A percentile compares a stretch with the other conserved stretches of the same genome.
Conservation (phyloP, 2,113 vertebrate genomes). For the Raja brachyura region DNA sequence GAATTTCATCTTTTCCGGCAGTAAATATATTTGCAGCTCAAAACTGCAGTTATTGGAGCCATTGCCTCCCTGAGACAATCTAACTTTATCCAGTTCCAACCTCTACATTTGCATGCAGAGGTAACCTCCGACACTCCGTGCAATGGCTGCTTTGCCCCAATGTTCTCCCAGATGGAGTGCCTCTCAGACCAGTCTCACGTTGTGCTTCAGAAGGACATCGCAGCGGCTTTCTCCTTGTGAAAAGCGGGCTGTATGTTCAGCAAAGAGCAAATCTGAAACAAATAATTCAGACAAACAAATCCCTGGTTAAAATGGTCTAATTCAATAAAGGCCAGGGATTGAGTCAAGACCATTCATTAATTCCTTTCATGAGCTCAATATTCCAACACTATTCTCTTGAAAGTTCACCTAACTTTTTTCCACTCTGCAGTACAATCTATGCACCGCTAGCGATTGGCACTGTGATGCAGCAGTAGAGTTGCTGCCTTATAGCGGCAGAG, state of each 20-base stretch:
- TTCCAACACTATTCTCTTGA: not conserved
- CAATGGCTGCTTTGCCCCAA: no score
- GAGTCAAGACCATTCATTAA: no score
- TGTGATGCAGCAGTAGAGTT: no score
- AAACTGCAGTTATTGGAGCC: not conserved
- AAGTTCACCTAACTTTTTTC: not conserved
- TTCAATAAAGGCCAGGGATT: no score
- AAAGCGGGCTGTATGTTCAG: conserved; percentile 60
- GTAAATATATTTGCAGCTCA: no score
- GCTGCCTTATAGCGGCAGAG: no score
- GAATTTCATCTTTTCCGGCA: not conserved
- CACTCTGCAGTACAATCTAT: not conserved
- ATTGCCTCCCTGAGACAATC: not conserved
- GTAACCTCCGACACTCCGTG: not conserved
- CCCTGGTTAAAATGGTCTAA: no score
- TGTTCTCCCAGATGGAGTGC: not conserved
- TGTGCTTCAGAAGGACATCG: conserved; percentile 55
- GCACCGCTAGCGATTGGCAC: not conserved
- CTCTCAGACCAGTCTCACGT: not conserved
- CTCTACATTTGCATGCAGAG: not conserved
- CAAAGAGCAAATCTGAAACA: conserved; percentile 65
- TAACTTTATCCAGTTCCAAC: not conserved
- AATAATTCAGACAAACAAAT: conserved; percentile 33
- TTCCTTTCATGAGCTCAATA: not conserved
- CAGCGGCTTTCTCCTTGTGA: conserved; percentile 43